Percentiles rank a stretch among this genome's conserved stretches.
These are phyloP conservation scores for Lordiphosa mommai DNA, from an alignment of 1,140 invertebrate species.

Conservation along the genomic window DNA sequence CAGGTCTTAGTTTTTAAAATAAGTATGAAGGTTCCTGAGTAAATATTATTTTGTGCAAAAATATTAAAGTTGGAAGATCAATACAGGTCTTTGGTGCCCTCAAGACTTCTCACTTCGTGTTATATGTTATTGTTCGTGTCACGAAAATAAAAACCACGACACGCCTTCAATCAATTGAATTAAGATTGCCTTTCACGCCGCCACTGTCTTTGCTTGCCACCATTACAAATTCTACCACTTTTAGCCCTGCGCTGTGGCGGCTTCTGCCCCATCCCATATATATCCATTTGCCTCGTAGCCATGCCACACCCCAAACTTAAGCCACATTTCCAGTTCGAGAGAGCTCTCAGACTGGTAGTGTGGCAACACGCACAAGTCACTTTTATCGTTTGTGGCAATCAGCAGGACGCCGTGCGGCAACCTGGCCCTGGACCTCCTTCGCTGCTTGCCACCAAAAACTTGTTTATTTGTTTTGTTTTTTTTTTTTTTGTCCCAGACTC, in stretches of 20 bases:
- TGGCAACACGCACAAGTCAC: slow-evolving; percentile 38
- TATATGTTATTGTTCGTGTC: no score
- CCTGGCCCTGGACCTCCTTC: slow-evolving; percentile 18
- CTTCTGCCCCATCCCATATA: slow-evolving; percentile 34
- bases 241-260: slow-evolving; percentile 20
- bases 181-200: slow-evolving; percentile 3
- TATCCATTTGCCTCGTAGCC: slow-evolving; percentile 11
- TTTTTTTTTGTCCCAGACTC: slow-evolving; percentile 18
- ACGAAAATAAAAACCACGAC: no score
- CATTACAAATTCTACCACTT: slow-evolving; percentile 74
- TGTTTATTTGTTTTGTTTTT: slow-evolving; percentile 28
- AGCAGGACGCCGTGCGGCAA: slow-evolving; percentile 56
- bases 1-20: no score
- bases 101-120: no score
- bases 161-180: no score
- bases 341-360: slow-evolving; percentile 24
- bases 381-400: slow-evolving; percentile 58
- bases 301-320: slow-evolving; percentile 37
- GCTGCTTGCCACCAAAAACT: slow-evolving; percentile 45
- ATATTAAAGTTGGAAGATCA: no score
- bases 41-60: no score
- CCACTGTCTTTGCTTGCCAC: slow-evolving; percentile 43
- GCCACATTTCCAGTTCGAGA: slow-evolving; percentile 14
- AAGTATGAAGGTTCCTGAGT: no score
- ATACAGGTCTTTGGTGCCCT: no score